These are phyloP conservation scores for Phenacoccus solenopsis DNA, from an alignment of 1,140 invertebrate species.

Conservation along the genomic window DNA sequence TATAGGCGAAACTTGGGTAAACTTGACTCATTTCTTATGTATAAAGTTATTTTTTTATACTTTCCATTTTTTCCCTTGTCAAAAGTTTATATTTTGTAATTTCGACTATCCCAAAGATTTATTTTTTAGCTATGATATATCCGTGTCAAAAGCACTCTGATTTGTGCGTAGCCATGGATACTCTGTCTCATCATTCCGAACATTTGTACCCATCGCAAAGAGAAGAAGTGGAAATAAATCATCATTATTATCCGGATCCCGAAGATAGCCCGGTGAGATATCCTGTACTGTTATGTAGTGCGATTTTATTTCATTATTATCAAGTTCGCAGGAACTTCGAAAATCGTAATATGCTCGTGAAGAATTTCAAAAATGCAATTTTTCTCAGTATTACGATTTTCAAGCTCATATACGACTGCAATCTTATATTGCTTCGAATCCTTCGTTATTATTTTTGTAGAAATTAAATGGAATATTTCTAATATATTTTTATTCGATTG, in stretches of 20 bases:
- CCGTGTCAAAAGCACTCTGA: background rate
- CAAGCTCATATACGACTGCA: no score
- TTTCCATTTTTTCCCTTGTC: background rate
- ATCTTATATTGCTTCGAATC: no score
- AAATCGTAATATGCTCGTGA: no score
- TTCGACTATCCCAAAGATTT: background rate
- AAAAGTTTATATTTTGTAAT: background rate
- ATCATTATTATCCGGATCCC: background rate
- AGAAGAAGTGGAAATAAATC: slow-evolving; percentile 1
- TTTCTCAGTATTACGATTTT: no score
- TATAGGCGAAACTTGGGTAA: no score
- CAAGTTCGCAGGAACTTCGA: no score
- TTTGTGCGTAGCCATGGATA: slow-evolving; percentile 12
- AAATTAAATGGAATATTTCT: no score
- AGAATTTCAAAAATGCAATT: no score
- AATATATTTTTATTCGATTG: no score
- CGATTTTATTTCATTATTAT: no score
- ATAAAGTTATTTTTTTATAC: background rate
- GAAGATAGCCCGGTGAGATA: slow-evolving; percentile 3
- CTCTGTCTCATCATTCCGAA: slow-evolving; percentile 1
- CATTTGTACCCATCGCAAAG: background rate
- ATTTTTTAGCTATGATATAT: slow-evolving; percentile 9
- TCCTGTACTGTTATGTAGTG: no score
- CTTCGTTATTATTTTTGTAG: no score
- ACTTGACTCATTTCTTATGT: background rate